phyloP scores from a whole-genome alignment of 2,113 vertebrate species.

The Hippocampus guttulatus region DNA sequence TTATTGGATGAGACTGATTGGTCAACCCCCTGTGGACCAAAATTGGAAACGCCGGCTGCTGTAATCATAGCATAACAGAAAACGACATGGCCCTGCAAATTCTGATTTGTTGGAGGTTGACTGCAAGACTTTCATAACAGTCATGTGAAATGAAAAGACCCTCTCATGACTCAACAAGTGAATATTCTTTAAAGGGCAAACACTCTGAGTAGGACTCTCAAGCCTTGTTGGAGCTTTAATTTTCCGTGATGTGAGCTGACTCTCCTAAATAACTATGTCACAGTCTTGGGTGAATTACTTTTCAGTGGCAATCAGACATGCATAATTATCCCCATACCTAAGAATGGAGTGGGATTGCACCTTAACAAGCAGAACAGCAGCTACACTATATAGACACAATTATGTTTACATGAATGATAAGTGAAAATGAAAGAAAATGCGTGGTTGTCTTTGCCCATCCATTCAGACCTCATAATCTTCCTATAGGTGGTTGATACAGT shows the following conservation, averaged over 20 bases:
- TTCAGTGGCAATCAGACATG: conserved; percentile 53
- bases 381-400: neutral
- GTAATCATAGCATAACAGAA: conserved; percentile 59
- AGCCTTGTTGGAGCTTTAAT: conserved; percentile 5
- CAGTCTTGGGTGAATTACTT: conserved; percentile 19
- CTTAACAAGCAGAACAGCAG: conserved; percentile 14
- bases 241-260: conserved; percentile 44
- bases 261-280: conserved; percentile 11
- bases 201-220: conserved; percentile 30
- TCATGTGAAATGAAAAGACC: conserved; percentile 61
- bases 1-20: conserved; percentile 68
- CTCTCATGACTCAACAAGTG: conserved; percentile 32
- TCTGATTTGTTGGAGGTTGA: conserved; percentile 58
- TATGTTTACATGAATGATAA: neutral
- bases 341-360: conserved; percentile 21
- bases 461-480: neutral
- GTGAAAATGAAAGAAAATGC: neutral
- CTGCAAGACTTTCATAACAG: conserved; percentile 45
- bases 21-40: conserved; percentile 56
- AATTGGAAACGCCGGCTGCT: conserved; percentile 60
- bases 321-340: conserved; percentile 61
- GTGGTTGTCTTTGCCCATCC: neutral
- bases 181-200: conserved; percentile 27
- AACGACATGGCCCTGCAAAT: conserved; percentile 31
- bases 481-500: neutral